Evolutionary conservation across 2,113 vertebrate genomes (phyloP).

Genomic region (Globicephala melas): DNA sequence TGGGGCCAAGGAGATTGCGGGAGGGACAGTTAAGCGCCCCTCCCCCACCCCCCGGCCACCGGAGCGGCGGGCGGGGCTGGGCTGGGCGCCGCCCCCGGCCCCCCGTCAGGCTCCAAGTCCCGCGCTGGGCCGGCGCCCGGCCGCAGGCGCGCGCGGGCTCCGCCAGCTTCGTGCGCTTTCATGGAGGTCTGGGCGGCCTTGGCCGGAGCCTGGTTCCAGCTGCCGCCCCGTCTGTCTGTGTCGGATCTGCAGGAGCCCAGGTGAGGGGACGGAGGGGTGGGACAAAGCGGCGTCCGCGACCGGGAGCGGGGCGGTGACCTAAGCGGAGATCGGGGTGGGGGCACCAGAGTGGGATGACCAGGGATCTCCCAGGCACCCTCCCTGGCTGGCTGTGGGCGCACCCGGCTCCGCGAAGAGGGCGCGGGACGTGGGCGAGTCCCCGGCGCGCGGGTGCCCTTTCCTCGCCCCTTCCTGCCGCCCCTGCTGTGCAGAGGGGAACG

Average conservation of each 20-base stretch:
- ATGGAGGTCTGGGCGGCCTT: not conserved
- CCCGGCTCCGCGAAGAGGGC: not conserved
- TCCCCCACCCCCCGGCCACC: rapidly evolving
- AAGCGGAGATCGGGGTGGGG: not conserved
- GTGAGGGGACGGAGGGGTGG: not conserved
- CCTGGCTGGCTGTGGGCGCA: not conserved
- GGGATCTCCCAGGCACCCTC: not conserved
- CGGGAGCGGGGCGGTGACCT: not conserved
- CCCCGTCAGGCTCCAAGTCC: not conserved
- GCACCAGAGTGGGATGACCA: not conserved
- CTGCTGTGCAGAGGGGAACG: not conserved
- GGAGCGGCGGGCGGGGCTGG: not conserved
- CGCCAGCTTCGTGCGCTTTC: not conserved
- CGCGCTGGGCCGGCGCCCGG: not conserved
- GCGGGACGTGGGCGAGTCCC: not conserved
- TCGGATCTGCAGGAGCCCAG: not conserved
- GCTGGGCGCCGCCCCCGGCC: not conserved
- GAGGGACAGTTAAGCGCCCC: not conserved
- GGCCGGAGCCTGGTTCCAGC: not conserved
- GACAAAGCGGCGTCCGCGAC: not conserved
- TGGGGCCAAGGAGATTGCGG: too few species aligned
- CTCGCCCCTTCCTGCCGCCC: not conserved
- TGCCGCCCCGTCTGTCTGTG: not conserved
- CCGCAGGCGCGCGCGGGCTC: not conserved
- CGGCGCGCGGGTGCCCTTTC: not conserved